phyloP scores from a whole-genome alignment of 2,113 vertebrate species.

The Garra rufa region DNA sequence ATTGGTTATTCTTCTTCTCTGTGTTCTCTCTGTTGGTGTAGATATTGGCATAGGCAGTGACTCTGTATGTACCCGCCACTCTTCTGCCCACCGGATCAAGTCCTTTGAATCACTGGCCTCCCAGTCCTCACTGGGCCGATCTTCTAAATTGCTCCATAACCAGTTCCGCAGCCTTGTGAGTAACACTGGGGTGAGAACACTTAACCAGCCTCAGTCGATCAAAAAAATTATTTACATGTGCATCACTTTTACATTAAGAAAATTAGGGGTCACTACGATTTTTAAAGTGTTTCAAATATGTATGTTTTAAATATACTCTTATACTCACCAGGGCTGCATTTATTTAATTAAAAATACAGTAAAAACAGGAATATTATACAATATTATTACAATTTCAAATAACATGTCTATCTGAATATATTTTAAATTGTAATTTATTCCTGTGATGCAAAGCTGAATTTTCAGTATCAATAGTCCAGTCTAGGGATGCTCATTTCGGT shows the following conservation, averaged over 20 bases:
- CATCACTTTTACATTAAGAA: not conserved
- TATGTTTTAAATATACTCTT: too few relatives aligned
- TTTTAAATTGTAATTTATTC: not conserved
- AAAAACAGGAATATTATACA: not conserved
- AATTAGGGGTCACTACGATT: not conserved
- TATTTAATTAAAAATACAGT: not conserved
- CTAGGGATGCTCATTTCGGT: too few relatives aligned
- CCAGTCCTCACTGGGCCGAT: conserved; percentile 86
- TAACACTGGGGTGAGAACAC: not conserved
- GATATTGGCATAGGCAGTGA: conserved; percentile 97
- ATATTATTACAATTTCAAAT: not conserved
- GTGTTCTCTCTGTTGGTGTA: conserved; percentile 66
- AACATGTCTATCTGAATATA: not conserved
- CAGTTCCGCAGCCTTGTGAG: conserved; percentile 98
- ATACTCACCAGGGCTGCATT: not conserved
- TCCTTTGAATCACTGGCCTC: conserved; percentile 94
- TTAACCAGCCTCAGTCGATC: not conserved
- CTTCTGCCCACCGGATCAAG: conserved; percentile 92
- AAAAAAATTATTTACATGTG: not conserved
- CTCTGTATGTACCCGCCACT: conserved; percentile 89
- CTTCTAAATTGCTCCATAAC: conserved; percentile 93
- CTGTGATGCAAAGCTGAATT: not conserved
- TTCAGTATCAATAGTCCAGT: not conserved
- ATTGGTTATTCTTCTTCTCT: conserved; percentile 56
- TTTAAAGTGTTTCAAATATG: not conserved